Evolutionary conservation across 2,888 invertebrate species (phyloP).

Genomic region (Lepidochrysops patricia): DNA sequence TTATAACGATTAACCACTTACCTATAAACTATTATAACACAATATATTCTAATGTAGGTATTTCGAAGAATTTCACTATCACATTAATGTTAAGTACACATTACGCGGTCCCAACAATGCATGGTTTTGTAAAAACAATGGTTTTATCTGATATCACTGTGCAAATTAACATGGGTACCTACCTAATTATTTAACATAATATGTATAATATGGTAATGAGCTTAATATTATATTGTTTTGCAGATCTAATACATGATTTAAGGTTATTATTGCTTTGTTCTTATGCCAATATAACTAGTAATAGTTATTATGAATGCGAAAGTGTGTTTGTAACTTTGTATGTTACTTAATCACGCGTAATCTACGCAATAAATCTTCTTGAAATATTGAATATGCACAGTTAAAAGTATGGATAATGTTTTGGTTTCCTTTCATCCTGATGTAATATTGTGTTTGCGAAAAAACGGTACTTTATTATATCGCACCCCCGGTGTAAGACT

Average conservation of each 20-base stretch:
- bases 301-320: no score
- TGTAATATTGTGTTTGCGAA: no score
- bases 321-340: no score
- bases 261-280: no score
- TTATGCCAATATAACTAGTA: no score
- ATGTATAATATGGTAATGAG: background rate
- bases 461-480: no score
- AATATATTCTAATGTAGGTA: constrained; percentile 1
- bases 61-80: background rate
- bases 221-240: background rate
- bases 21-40: background rate
- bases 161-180: background rate
- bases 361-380: no score
- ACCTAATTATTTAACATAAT: background rate
- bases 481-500: no score
- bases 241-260: background rate
- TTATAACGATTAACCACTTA: background rate
- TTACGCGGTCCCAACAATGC: background rate
- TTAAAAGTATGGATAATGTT: no score
- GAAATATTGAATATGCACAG: no score
- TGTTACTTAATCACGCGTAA: no score
- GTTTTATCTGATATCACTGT: background rate
- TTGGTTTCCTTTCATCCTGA: no score
- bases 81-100: background rate
- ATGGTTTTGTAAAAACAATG: background rate